Conservation (phyloP, 2,888 invertebrate genomes). For the Drosophila testacea region DNA sequence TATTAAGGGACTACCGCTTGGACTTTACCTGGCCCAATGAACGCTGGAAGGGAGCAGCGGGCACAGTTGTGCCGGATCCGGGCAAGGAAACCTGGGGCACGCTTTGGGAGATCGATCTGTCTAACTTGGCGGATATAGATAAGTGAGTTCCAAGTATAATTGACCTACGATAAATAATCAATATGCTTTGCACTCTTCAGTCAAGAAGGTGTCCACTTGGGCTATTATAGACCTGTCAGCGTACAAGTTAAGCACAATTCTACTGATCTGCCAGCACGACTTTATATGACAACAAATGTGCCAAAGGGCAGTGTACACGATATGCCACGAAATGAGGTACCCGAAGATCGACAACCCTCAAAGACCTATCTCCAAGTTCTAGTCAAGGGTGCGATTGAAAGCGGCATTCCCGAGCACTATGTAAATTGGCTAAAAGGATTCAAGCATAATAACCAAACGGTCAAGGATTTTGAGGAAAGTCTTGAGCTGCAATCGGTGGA, state of each 20-base stretch:
- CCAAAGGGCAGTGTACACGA: slow-evolving; percentile 85
- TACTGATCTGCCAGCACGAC: slow-evolving; percentile 87
- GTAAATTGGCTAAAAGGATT: slow-evolving; percentile 88
- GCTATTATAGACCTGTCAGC: slow-evolving; percentile 88
- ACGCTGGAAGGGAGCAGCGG: slow-evolving; percentile 92
- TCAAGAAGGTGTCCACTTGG: slow-evolving; percentile 81
- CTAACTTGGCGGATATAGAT: slow-evolving; percentile 89
- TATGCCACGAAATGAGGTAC: slow-evolving; percentile 84
- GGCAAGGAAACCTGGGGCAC: slow-evolving; percentile 88
- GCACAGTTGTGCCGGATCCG: slow-evolving; percentile 89
- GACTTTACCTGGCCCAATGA: slow-evolving; percentile 87
- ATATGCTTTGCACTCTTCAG: slow-evolving; percentile 42
- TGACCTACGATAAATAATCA: not conserved
- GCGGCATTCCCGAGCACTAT: slow-evolving; percentile 90
- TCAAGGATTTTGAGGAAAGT: slow-evolving; percentile 82
- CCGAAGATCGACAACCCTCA: slow-evolving; percentile 90
- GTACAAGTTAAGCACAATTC: slow-evolving; percentile 87
- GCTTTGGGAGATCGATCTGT: slow-evolving; percentile 90
- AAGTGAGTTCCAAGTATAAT: slow-evolving; percentile 85
- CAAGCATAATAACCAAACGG: slow-evolving; percentile 90
- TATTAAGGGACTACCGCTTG: slow-evolving; percentile 87
- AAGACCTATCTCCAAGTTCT: slow-evolving; percentile 88
- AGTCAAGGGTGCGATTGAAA: slow-evolving; percentile 83
- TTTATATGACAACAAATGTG: slow-evolving; percentile 89
- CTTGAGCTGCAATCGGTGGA: slow-evolving; percentile 80